These are phyloP conservation scores for Aldrovandia affinis DNA, from an alignment of 2,797 vertebrate genomes.

Conservation along the genomic window DNA sequence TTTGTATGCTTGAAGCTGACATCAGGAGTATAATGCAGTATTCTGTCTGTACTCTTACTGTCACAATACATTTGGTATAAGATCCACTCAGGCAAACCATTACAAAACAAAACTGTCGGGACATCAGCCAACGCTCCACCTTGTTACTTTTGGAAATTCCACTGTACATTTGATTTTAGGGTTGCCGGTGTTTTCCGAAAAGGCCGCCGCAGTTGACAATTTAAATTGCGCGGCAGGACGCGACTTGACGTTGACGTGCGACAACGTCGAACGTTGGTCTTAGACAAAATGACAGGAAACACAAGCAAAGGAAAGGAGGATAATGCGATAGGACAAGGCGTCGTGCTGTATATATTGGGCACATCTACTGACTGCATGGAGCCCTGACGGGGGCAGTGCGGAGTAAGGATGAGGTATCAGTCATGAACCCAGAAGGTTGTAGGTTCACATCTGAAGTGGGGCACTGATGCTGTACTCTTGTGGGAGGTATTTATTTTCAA, in stretches of 20 bases:
- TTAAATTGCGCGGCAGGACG: constrained; percentile 29
- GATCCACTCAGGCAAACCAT: constrained; percentile 52
- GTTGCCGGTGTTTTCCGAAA: constrained; percentile 33
- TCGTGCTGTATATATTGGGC: constrained; percentile 8
- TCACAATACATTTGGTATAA: constrained; percentile 62
- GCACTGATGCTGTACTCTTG: no score
- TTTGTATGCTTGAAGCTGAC: constrained; percentile 65
- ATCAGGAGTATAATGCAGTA: constrained; percentile 55
- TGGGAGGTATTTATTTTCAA: no score
- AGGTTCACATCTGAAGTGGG: background rate
- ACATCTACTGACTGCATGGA: background rate
- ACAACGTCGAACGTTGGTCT: constrained; percentile 50
- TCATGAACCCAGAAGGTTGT: background rate
- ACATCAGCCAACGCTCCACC: constrained; percentile 50
- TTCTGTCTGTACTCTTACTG: constrained; percentile 53
- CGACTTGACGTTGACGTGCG: constrained; percentile 50
- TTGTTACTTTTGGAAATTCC: constrained; percentile 48
- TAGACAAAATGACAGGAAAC: constrained; percentile 40
- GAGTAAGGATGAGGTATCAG: background rate
- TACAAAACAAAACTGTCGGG: constrained; percentile 49
- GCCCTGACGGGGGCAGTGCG: no score
- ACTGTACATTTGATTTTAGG: constrained; percentile 48
- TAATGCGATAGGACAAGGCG: constrained; percentile 42
- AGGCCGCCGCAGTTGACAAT: constrained; percentile 25
- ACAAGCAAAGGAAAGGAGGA: constrained; percentile 39